Evolutionary conservation across 2,113 vertebrate species (phyloP).

Genomic region (Ceyx cyanopectus): DNA sequence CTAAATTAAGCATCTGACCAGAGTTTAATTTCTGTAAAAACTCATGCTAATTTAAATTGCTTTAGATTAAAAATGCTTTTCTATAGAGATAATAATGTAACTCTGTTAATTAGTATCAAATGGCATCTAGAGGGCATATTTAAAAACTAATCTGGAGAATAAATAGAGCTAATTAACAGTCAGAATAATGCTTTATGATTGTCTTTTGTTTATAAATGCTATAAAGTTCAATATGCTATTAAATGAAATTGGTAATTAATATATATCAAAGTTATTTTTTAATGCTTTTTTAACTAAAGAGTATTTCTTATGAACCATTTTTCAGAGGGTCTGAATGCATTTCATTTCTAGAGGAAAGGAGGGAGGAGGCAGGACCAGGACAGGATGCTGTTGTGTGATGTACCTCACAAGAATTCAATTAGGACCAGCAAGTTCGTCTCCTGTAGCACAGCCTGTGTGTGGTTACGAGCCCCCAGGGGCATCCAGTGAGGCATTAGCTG

Average conservation of each 20-base stretch:
- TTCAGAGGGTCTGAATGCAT: neutral
- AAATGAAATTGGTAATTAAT: constrained; percentile 69
- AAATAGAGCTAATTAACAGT: constrained; percentile 80
- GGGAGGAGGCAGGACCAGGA: neutral
- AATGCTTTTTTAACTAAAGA: constrained; percentile 6
- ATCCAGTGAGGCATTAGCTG: neutral
- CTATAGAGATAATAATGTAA: constrained; percentile 78
- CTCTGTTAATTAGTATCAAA: constrained; percentile 80
- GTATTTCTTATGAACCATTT: neutral
- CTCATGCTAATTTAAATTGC: constrained; percentile 75
- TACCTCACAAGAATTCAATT: neutral
- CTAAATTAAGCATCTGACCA: constrained; percentile 68
- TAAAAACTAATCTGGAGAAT: constrained; percentile 80
- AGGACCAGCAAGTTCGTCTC: neutral
- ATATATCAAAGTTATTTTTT: constrained; percentile 65
- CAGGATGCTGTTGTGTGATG: neutral
- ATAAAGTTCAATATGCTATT: constrained; percentile 57
- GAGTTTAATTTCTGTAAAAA: constrained; percentile 76
- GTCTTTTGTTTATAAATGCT: constrained; percentile 78
- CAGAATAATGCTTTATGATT: constrained; percentile 76
- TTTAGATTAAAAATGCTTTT: constrained; percentile 82
- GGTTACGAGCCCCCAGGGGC: rapidly evolving
- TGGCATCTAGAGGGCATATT: constrained; percentile 81
- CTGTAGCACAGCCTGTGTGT: neutral
- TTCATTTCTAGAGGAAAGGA: neutral